Conservation (phyloP, 2,113 vertebrate genomes). For the Bufo bufo region DNA sequence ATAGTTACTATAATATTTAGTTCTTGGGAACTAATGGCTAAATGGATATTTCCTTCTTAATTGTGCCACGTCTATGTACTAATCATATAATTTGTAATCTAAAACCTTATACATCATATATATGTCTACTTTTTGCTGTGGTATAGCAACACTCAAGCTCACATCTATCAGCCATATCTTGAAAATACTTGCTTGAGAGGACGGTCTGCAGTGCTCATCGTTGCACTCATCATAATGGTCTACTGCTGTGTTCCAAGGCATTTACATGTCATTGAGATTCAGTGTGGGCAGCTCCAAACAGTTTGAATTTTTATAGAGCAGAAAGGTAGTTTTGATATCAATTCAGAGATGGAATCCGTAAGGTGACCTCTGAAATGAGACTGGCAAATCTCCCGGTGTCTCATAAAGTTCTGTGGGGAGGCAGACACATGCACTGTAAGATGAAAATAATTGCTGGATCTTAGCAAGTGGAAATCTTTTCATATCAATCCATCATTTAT, state of each 20-base stretch:
- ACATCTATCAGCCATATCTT: background rate
- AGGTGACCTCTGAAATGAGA: slow-evolving; percentile 57
- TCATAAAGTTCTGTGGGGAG: slow-evolving; percentile 57
- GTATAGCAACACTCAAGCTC: background rate
- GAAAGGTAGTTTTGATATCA: slow-evolving; percentile 59
- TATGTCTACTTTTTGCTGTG: background rate
- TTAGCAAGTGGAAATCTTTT: slow-evolving; percentile 71
- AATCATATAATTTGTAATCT: background rate
- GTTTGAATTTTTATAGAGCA: slow-evolving; percentile 50
- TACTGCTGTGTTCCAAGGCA: slow-evolving; percentile 52
- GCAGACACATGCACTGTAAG: slow-evolving; percentile 59
- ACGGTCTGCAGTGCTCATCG: slow-evolving; percentile 37
- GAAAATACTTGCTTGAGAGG: slow-evolving; percentile 18
- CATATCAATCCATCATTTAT: slow-evolving; percentile 70
- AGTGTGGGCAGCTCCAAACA: slow-evolving; percentile 54
- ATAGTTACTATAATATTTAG: too few species aligned
- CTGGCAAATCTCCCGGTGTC: slow-evolving; percentile 54
- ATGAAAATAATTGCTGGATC: slow-evolving; percentile 72
- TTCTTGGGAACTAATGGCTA: background rate
- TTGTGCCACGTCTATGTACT: background rate
- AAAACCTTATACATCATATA: background rate
- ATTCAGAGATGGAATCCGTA: slow-evolving; percentile 58
- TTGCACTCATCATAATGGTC: slow-evolving; percentile 29
- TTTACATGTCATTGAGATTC: slow-evolving; percentile 58
- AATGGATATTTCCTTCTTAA: background rate